These are phyloP conservation scores for Pectinophora gossypiella DNA, from an alignment of 1,140 invertebrate species.

Conservation along the genomic window DNA sequence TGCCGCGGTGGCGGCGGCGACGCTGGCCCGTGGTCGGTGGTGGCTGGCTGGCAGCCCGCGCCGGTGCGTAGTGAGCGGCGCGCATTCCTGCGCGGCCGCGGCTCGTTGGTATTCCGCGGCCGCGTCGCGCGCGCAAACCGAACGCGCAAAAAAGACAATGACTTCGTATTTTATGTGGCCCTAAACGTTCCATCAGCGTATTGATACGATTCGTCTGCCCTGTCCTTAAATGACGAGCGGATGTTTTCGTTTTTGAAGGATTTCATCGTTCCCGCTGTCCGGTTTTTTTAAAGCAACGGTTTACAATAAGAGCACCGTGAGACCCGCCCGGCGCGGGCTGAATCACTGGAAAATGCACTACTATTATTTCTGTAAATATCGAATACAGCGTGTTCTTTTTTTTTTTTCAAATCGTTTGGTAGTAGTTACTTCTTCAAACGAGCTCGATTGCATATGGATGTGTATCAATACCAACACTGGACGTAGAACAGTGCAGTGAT, in stretches of 20 bases:
- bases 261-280: conserved; percentile 25
- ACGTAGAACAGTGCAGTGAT: background rate
- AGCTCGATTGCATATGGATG: background rate
- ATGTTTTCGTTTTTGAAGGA: conserved; percentile 30
- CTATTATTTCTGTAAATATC: too few species aligned
- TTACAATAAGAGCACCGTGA: background rate
- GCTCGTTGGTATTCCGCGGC: conserved; percentile 52
- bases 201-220: conserved; percentile 49
- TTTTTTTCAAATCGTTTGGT: too few species aligned
- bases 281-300: conserved; percentile 13
- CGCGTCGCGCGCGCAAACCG: conserved; percentile 45
- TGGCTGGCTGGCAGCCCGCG: too few species aligned
- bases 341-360: too few species aligned
- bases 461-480: background rate
- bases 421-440: background rate
- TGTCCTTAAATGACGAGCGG: conserved; percentile 40
- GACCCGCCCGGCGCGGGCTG: too few species aligned
- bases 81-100: conserved; percentile 45
- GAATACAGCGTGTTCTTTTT: too few species aligned
- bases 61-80: too few species aligned
- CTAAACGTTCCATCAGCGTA: conserved; percentile 60
- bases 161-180: conserved; percentile 60
- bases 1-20: too few species aligned
- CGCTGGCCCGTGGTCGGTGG: too few species aligned
- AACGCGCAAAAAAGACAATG: conserved; percentile 66